Evolutionary conservation across 2,888 invertebrate species (phyloP).

Genomic region (Odontothrips loti): DNA sequence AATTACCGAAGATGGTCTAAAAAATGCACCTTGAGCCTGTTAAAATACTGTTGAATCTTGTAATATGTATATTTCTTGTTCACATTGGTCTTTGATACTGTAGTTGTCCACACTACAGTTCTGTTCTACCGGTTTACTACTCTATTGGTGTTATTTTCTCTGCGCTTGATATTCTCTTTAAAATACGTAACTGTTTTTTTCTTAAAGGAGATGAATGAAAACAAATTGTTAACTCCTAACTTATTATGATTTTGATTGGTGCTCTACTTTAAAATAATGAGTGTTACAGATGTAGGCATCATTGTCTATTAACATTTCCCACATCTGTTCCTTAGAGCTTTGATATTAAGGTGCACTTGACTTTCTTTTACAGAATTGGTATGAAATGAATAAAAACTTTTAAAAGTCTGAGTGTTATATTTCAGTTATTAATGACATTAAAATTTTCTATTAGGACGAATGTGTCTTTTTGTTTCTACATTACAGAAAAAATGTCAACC

Average conservation of each 20-base stretch:
- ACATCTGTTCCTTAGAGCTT: too few relatives aligned
- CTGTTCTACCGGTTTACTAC: too few relatives aligned
- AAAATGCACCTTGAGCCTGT: slow-evolving; percentile 30
- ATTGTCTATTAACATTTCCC: background rate
- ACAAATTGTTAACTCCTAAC: background rate
- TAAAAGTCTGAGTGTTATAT: too few relatives aligned
- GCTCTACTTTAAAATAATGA: background rate
- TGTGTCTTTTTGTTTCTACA: too few relatives aligned
- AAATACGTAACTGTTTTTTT: background rate
- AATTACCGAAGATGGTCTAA: slow-evolving; percentile 31
- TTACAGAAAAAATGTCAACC: too few relatives aligned
- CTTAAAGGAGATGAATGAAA: background rate
- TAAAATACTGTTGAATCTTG: background rate
- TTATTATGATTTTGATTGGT: background rate
- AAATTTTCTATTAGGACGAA: too few relatives aligned
- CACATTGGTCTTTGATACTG: background rate
- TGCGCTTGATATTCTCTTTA: background rate
- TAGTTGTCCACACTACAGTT: background rate
- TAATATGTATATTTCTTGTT: background rate
- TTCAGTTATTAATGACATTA: too few relatives aligned
- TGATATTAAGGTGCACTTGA: too few relatives aligned
- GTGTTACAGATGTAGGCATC: too few relatives aligned
- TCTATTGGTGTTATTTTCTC: background rate
- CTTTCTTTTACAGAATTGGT: too few relatives aligned
- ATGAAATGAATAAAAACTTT: too few relatives aligned